Base-by-base conservation (phyloP, 2,797 vertebrate species). In the Anguilla megastoma region DNA sequence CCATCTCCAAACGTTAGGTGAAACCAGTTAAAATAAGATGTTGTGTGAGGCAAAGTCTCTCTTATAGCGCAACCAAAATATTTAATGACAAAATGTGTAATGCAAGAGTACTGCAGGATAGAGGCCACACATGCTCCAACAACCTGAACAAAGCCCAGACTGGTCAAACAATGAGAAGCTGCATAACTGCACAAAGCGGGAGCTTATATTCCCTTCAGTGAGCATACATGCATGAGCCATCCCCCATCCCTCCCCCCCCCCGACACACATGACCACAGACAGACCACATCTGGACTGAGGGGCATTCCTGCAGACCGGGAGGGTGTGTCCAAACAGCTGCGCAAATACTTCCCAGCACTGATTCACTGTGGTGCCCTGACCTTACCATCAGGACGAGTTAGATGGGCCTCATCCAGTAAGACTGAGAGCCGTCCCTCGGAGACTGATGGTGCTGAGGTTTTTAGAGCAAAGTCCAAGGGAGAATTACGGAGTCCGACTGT, bases 311-410 rank as follows among this genome's bases (percentile, higher is more conserved):
- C 60, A 85, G 50, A 27, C 87, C 83, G 33, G 82, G 88, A 90
- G 88, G 91, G 91, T 88, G 91, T 82, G 89, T 90, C 89, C 84
- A 48, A 27, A 79, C 91, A 91, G 89, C 90, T 87, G 89, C 56
- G 56, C 33, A 79, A 76, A 86, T 63, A 85, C 86, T 45, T 74
- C 86, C 85, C 69, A 74, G 58, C 84, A 85, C 33, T 88, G 89
- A 50, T 71, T 89, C n/a, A 21, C 80, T 16, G 33, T 41, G 24
- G 71, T 30, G 52, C 88, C 74, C 85, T 86, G 85, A 85, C 82
- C 87, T 87, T 87, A 24, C 21, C 27, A 41, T 84, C 83, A 84
- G 33, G 60, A 58, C 69, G 54, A 48, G 48, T 66, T 30, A 24
- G 84, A 54, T 27, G 86, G 82, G 69, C 54, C 80, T 85, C 79